Percentiles rank a stretch among this genome's conserved stretches.
Conservation (phyloP, 1,140 invertebrate genomes). For the Trichomalopsis sarcophagae region DNA sequence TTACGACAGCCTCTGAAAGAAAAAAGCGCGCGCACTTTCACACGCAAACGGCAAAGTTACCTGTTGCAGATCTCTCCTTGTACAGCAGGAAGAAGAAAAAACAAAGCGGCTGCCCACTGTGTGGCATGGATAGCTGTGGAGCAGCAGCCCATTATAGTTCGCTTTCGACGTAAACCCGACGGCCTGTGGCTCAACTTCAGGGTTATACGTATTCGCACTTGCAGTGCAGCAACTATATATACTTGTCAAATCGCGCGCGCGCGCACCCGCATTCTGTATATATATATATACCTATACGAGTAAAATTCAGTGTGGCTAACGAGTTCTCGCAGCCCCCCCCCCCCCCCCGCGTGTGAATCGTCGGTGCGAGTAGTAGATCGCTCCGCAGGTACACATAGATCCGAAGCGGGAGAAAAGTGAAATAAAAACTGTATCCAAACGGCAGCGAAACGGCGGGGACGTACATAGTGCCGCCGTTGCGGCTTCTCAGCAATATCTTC, state of each 20-base stretch:
- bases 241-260: not conserved
- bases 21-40: not conserved
- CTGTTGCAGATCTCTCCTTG: too few species aligned
- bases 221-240: not conserved
- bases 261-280: not conserved
- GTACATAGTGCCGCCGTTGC: constrained; percentile 10
- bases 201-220: not conserved
- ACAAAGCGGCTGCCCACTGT: not conserved
- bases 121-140: constrained; percentile 31
- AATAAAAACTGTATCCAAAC: constrained; percentile 3
- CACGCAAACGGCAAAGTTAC: too few species aligned
- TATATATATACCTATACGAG: too few species aligned
- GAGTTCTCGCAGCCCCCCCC: too few species aligned
- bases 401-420: not conserved
- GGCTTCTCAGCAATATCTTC: constrained; percentile 15
- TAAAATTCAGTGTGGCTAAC: too few species aligned
- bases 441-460: constrained; percentile 20
- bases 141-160: not conserved
- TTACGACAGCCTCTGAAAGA: not conserved
- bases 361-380: not conserved
- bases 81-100: too few species aligned
- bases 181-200: constrained; percentile 3
- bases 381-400: not conserved
- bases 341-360: too few species aligned
- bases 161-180: constrained; percentile 22